Conservation (phyloP, 1,140 invertebrate genomes). For the Phenacoccus solenopsis region DNA sequence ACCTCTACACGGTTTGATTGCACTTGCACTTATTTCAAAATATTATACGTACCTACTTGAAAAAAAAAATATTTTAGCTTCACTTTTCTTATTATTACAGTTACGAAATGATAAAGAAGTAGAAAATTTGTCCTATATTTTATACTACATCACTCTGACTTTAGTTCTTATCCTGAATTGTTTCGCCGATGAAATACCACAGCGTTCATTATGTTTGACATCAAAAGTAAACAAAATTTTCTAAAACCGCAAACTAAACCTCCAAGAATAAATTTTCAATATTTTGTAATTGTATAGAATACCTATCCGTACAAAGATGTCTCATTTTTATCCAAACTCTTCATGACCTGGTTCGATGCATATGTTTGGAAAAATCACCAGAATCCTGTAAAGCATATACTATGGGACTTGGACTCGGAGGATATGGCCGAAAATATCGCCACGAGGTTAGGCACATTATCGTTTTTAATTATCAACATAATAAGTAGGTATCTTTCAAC, state of each 20-base stretch:
- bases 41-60: too few species aligned
- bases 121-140: too few species aligned
- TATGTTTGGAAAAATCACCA: neutral
- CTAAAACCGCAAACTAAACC: too few species aligned
- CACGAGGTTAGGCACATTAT: neutral
- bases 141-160: slow-evolving; percentile 47
- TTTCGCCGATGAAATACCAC: neutral
- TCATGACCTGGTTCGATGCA: neutral
- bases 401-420: neutral
- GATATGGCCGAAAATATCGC: neutral
- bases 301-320: neutral
- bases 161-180: neutral
- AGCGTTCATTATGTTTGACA: neutral
- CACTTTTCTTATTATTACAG: too few species aligned
- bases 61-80: too few species aligned
- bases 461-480: too few species aligned
- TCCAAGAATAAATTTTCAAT: too few species aligned
- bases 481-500: too few species aligned
- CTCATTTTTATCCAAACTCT: neutral
- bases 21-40: too few species aligned
- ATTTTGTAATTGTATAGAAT: too few species aligned
- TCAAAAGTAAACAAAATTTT: neutral
- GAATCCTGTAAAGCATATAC: neutral
- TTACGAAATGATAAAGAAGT: too few species aligned
- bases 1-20: too few species aligned